Base-by-base conservation (phyloP, 2,797 vertebrate species). In the Melanotaenia trifasciata region DNA sequence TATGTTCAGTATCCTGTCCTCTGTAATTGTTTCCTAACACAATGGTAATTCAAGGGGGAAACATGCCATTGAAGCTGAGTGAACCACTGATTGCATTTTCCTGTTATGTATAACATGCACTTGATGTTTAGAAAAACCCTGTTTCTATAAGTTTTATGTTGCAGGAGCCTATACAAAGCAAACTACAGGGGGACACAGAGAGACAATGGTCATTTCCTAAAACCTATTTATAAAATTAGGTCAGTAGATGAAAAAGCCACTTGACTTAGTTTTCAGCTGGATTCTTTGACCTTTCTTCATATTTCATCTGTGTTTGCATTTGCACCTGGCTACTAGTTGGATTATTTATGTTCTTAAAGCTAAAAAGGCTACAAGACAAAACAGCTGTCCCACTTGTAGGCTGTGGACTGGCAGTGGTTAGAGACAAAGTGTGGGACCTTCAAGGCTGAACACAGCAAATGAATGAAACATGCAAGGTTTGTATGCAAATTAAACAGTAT, bases 161-260 rank as follows among this genome's bases (percentile, higher is more conserved):
- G 18, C 45, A 0, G 0, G 36, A 53, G 43, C 30, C 57, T 54
- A 89, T 83, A 88, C 88, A 91, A 85, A 79, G 72, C 57, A 71
- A 83, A 70, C 81, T 61, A 67, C 76, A 75, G 80, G 79, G 66
- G 81, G 62, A 74, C 30, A 16, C 14, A 0, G 0, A 28, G 53
- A 77, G 36, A 93, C 90, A 92, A 91, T 90, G 79, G 86, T 58
- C 14, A 57, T 76, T 88, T 88, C 79, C 80, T 83, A 68, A 57
- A 67, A 54, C 3, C 72, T 90, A 87, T 89, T 87, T 84, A 64
- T 82, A 68, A 61, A 74, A 69, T 64, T 26, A 77, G 73, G 53
- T 18, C 54, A 83, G 32, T 30, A 81, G 72, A 88, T 84, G 79
- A 89, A 88, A 89, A 72, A 22, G 60, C 0, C 22, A 54, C n/a